Evolutionary conservation across 2,888 invertebrate species (phyloP), one percentile per base, ranked within the genome.

Genomic region (Cyrtodaria siliqua): DNA sequence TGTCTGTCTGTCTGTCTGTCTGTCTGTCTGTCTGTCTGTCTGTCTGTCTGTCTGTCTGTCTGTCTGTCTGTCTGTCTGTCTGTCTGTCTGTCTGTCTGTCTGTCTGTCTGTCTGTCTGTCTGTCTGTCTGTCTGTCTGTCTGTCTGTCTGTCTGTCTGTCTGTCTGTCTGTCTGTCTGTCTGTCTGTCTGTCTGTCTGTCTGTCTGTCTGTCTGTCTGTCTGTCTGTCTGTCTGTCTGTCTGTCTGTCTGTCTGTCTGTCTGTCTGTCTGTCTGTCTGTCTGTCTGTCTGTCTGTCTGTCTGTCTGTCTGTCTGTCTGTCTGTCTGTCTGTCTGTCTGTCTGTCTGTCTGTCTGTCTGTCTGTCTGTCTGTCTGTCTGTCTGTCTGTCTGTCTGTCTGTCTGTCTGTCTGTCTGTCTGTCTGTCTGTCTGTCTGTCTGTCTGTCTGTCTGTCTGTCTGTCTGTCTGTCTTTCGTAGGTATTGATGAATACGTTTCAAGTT

Each of bases 1-100:
- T 40, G 40, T 40, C 40, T 40, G 40, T 40, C 40, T 40, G 40
- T 40, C 40, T 40, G 40, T 40, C 40, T 40, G 40, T 40, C 40
- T 40, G 40, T 40, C 40, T 40, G 40, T 40, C 40, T 40, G 40
- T 40, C 40, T 40, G 40, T 40, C 40, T 40, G 40, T 40, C 40
- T 40, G 40, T 40, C 40, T 40, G 40, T 40, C 40, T 40, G 40
- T 40, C 40, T 40, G 40, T 40, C 40, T 40, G 40, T 40, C 40
- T 40, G 40, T 40, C 40, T 40, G 40, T 40, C 40, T 40, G 40
- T 40, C 40, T 40, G 40, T 40, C 40, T 40, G 40, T 40, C 40
- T 40, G 40, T 40, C 40, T 40, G 40, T 40, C 40, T 40, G 40
- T n/a, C n/a, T 40, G 40, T 40, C 40, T 40, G 40, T 40, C 40